These are phyloP conservation scores for Rhorus exstirpatorius DNA, from an alignment of 2,888 invertebrate genomes.

Conservation along the genomic window DNA sequence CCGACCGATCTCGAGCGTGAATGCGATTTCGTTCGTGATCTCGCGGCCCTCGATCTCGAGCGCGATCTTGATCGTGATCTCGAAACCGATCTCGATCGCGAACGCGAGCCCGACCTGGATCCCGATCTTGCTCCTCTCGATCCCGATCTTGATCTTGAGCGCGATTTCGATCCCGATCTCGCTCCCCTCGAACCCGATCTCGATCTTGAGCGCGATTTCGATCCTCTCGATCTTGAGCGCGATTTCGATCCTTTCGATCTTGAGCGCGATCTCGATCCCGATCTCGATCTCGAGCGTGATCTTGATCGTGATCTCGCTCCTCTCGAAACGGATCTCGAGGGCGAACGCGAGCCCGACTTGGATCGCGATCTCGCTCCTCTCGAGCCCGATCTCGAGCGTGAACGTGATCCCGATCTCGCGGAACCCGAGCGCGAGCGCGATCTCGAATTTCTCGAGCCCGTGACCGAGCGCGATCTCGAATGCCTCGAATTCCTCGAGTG, in stretches of 20 bases:
- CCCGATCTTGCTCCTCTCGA: slow-evolving; percentile 55
- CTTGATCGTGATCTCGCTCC: slow-evolving; percentile 71
- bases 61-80: slow-evolving; percentile 75
- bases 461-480: slow-evolving; percentile 78
- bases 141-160: slow-evolving; percentile 76
- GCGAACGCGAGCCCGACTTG: slow-evolving; percentile 66
- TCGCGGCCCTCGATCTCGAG: slow-evolving; percentile 42
- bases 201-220: slow-evolving; percentile 78
- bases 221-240: slow-evolving; percentile 70
- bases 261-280: slow-evolving; percentile 73
- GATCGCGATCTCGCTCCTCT: slow-evolving; percentile 65
- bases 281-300: slow-evolving; percentile 67
- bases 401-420: slow-evolving; percentile 69
- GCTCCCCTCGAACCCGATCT: slow-evolving; percentile 72
- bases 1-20: slow-evolving; percentile 70
- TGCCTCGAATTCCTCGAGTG: slow-evolving; percentile 72
- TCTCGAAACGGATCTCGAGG: slow-evolving; percentile 64
- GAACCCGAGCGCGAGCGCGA: slow-evolving; percentile 75
- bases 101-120: slow-evolving; percentile 69
- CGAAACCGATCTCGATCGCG: slow-evolving; percentile 68
- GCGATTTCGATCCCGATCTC: slow-evolving; percentile 72
- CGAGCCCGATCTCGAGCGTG: slow-evolving; percentile 68
- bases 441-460: slow-evolving; percentile 62
- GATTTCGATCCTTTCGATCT: slow-evolving; percentile 70
- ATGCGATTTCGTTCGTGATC: slow-evolving; percentile 72